Base-by-base conservation (phyloP, 1,140 invertebrate genomes). In the Drosophila grimshawi region DNA sequence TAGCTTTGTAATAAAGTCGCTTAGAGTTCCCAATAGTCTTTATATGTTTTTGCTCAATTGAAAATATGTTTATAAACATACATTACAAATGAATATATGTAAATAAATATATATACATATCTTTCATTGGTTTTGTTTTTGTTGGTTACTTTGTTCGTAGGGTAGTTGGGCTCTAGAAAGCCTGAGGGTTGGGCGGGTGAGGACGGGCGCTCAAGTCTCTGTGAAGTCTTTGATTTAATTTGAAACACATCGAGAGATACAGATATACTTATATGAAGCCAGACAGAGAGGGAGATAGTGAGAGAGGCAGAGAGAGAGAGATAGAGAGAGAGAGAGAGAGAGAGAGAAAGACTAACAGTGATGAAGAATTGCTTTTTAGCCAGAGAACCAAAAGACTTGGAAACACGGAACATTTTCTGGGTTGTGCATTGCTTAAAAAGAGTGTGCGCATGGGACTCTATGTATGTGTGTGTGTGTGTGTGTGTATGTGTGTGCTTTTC, bases 351-450 rank as follows among this genome's bases (percentile, higher is more conserved):
- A 49, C n/a, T 3, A 8, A 37, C 6, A 27, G 27, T 32, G 33
- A 59, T 5, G 11, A 61, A n/a, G 19, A 30, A 11, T n/a, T 48
- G 45, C 35, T 29, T n/a, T 37, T 11, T 70, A n/a, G 52, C 49
- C 60, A 46, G 49, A 62, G 59, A 60, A 45, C 48, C 49, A 49
- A 53, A 45, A 64, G 51, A 55, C 29, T 37, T 56, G 32, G 30
- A 60, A 51, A 48, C 2, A 49, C 45, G 62, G 69, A 51, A 52
- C 62, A 59, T 29, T 30, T 57, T 57, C 62, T 71, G 63, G 77
- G 85, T 78, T 89, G 79, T 79, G 72, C 71, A 88, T 78, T 46
- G 64, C 78, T 77, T 74, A 49, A 37, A 63, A 56, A 56, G 61
- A 78, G 80, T 76, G 64, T 78, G 65, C 72, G 67, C 70, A 79